Evolutionary conservation across 2,113 vertebrate genomes (phyloP).

Genomic region (Boulengeromyrus knoepffleri): DNA sequence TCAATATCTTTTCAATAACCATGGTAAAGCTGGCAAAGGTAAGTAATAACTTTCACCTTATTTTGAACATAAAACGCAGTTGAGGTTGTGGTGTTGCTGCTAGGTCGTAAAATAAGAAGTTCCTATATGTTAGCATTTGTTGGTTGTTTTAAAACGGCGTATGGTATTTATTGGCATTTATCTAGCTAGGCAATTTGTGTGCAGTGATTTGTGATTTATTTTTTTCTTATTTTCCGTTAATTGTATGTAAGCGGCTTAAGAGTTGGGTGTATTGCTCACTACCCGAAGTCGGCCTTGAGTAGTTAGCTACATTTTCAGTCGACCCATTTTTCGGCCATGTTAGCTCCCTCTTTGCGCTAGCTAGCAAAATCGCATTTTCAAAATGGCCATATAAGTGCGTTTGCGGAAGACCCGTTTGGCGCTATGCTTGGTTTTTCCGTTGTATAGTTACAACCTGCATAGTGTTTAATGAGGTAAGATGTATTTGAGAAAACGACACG

Average conservation of each 20-base stretch:
- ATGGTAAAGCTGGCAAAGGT: constrained; percentile 71
- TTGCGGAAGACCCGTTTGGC: background rate
- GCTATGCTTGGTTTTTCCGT: background rate
- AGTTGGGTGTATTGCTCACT: background rate
- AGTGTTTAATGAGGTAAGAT: background rate
- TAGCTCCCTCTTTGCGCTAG: constrained; percentile 9
- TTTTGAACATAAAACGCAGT: background rate
- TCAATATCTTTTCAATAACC: constrained; percentile 34
- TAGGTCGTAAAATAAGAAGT: background rate
- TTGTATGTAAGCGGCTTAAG: background rate
- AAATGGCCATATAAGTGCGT: constrained; percentile 37
- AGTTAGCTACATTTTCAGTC: constrained; percentile 1
- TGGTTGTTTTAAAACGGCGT: background rate
- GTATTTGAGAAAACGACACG: background rate
- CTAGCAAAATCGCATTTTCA: constrained; percentile 21
- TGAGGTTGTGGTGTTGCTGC: background rate
- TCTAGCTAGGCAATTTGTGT: background rate
- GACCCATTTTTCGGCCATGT: constrained; percentile 46
- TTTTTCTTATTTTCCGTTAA: background rate
- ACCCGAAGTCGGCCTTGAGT: background rate
- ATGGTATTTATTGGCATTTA: background rate
- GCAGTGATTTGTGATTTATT: background rate
- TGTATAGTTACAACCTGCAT: background rate
- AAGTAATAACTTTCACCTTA: constrained; percentile 27
- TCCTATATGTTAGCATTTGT: background rate